A percentile compares a stretch with the other conserved stretches of the same genome.
These are phyloP conservation scores for Ecdyonurus torrentis DNA, from an alignment of 2,888 invertebrate species.

Conservation along the genomic window DNA sequence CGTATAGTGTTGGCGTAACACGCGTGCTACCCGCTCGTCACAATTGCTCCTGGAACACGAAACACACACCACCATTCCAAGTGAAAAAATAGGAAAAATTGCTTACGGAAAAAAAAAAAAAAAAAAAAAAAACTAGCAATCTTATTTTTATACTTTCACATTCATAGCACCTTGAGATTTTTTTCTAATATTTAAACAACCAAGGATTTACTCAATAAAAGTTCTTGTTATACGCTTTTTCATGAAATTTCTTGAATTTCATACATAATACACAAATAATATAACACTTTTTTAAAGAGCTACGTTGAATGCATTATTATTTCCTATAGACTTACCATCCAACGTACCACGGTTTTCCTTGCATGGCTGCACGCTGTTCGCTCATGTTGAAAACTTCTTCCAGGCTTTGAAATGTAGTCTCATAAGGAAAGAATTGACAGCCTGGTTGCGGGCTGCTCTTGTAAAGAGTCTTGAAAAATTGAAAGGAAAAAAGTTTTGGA, in stretches of 20 bases:
- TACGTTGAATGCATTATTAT: not conserved
- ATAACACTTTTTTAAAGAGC: not conserved
- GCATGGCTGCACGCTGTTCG: slow-evolving; percentile 43
- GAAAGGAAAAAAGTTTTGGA: slow-evolving; percentile 54
- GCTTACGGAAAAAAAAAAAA: too few relatives aligned
- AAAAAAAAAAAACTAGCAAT: too few relatives aligned
- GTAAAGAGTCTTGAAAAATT: slow-evolving; percentile 68
- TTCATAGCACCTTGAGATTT: too few relatives aligned
- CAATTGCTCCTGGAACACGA: slow-evolving; percentile 68
- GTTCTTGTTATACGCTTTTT: too few relatives aligned
- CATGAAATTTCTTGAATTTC: too few relatives aligned
- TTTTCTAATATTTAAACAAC: too few relatives aligned
- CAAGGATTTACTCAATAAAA: too few relatives aligned
- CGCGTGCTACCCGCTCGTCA: slow-evolving; percentile 60
- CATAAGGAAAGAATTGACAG: slow-evolving; percentile 90
- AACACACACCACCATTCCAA: too few relatives aligned
- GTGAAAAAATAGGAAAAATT: too few relatives aligned
- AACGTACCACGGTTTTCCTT: slow-evolving; percentile 51
- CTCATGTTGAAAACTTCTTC: slow-evolving; percentile 73
- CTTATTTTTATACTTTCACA: too few relatives aligned
- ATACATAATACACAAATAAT: too few relatives aligned
- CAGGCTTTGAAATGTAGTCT: slow-evolving; percentile 64
- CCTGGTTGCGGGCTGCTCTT: slow-evolving; percentile 31
- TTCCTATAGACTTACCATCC: slow-evolving; percentile 37
- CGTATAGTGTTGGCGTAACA: slow-evolving; percentile 57